These are phyloP conservation scores for Cataglyphis livida DNA, from an alignment of 2,888 invertebrate species.

Conservation along the genomic window DNA sequence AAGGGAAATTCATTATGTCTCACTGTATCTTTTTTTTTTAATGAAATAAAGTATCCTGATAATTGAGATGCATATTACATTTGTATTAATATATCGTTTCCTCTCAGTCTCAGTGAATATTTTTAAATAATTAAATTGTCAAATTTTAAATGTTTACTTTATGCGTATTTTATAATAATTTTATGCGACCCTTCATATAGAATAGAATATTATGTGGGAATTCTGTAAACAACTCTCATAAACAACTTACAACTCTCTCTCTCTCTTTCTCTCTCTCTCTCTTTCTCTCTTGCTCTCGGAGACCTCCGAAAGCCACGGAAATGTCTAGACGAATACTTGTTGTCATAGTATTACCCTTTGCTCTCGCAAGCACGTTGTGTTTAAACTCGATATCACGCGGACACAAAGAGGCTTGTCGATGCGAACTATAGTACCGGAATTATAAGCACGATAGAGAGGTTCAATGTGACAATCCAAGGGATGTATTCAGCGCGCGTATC, in stretches of 20 bases:
- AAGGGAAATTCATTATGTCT: not conserved
- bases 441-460: slow-evolving; percentile 44
- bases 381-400: slow-evolving; percentile 43
- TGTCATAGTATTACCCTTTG: slow-evolving; percentile 32
- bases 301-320: slow-evolving; percentile 47
- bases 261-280: not conserved
- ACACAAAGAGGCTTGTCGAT: slow-evolving; percentile 42
- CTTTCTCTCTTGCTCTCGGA: slow-evolving; percentile 10
- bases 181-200: not conserved
- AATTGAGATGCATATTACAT: not conserved
- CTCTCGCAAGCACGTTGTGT: slow-evolving; percentile 41
- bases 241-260: slow-evolving; percentile 16
- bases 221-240: not conserved
- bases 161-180: not conserved
- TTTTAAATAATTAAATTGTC: not conserved
- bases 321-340: slow-evolving; percentile 49
- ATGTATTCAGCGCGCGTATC: slow-evolving; percentile 52
- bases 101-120: not conserved
- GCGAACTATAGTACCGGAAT: slow-evolving; percentile 38
- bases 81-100: not conserved
- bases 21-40: not conserved
- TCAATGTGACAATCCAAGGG: slow-evolving; percentile 49
- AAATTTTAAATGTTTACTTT: not conserved
- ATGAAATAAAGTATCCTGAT: not conserved
- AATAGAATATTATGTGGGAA: slow-evolving; percentile 14